A percentile compares a stretch with the other conserved stretches of the same genome.
phyloP scores from a whole-genome alignment of 1,140 invertebrate genomes.

The Drosophila littoralis region DNA sequence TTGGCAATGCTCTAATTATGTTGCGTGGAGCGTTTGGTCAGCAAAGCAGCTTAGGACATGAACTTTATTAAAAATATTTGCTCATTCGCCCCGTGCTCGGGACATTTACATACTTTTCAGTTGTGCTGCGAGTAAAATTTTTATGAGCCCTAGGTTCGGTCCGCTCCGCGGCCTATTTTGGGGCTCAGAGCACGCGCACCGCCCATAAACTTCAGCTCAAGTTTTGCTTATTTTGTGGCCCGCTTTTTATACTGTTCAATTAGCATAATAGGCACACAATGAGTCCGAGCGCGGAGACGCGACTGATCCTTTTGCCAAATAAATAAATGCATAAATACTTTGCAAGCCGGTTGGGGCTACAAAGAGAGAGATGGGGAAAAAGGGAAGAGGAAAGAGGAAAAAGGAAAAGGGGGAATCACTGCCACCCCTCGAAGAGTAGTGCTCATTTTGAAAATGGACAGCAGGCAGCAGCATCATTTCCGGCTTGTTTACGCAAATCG shows the following conservation, averaged over 20 bases:
- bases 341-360: constrained; percentile 3
- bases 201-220: constrained; percentile 71
- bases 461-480: constrained; percentile 79
- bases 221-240: constrained; percentile 14
- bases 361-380: neutral
- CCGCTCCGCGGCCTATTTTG: constrained; percentile 23
- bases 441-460: constrained; percentile 75
- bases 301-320: constrained; percentile 82
- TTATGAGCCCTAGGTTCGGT: constrained; percentile 61
- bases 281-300: constrained; percentile 45
- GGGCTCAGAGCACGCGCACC: constrained; percentile 63
- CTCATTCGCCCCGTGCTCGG: constrained; percentile 28
- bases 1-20: constrained; percentile 71
- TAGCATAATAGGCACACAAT: constrained; percentile 81
- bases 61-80: constrained; percentile 83
- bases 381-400: neutral
- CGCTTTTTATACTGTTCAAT: constrained; percentile 78
- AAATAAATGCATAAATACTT: constrained; percentile 81
- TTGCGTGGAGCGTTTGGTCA: constrained; percentile 64
- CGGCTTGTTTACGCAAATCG: constrained; percentile 83
- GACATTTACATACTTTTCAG: constrained; percentile 71
- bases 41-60: constrained; percentile 71
- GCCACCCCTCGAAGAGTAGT: constrained; percentile 21
- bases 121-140: constrained; percentile 61
- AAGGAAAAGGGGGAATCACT: neutral